phyloP scores from a whole-genome alignment of 2,888 invertebrate species.

The Tipula helvola region DNA sequence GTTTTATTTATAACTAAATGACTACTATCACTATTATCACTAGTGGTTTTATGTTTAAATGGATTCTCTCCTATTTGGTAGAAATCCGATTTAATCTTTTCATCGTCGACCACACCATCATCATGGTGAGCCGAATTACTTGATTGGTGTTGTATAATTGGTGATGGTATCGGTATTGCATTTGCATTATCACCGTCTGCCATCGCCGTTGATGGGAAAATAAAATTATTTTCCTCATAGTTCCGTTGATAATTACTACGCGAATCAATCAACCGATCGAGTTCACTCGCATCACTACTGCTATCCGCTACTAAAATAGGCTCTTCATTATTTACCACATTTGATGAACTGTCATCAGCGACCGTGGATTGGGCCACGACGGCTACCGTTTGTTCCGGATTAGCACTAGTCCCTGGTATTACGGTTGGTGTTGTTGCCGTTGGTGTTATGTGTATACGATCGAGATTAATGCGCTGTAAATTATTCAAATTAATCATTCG shows the following conservation, averaged over 20 bases:
- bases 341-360: not conserved
- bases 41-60: not conserved
- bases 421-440: constrained; percentile 10
- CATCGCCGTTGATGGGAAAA: not conserved
- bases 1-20: not conserved
- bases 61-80: not conserved
- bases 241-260: constrained; percentile 13
- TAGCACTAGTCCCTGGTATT: not conserved
- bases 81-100: not conserved
- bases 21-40: not conserved
- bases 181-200: not conserved
- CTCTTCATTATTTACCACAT: not conserved
- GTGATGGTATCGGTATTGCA: not conserved
- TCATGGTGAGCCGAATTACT: not conserved
- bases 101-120: not conserved
- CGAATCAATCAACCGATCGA: not conserved
- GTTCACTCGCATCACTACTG: not conserved
- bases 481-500: constrained; percentile 24
- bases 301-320: not conserved
- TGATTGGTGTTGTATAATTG: not conserved
- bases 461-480: constrained; percentile 32
- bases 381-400: constrained; percentile 17
- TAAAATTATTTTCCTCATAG: constrained; percentile 14
- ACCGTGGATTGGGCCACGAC: not conserved
- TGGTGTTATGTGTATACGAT: constrained; percentile 28